Evolutionary conservation across 2,888 invertebrate species (phyloP).

Genomic region (Liodrosophila aerea): DNA sequence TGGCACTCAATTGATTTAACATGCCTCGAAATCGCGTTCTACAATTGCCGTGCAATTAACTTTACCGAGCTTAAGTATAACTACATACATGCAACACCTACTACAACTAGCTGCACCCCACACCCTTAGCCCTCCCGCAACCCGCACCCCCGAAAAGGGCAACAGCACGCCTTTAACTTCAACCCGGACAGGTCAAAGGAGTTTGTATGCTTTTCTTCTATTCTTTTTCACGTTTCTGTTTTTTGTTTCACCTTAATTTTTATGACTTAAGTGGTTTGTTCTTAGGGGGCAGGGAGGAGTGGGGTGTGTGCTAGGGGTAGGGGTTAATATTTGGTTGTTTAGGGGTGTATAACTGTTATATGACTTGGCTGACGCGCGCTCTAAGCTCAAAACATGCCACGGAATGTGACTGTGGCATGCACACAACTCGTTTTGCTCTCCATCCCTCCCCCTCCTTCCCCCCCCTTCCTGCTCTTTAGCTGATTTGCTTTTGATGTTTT

Average conservation of each 20-base stretch:
- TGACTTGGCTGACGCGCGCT: constrained; percentile 67
- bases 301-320: neutral
- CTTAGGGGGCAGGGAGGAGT: constrained; percentile 3
- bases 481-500: neutral
- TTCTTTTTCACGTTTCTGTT: constrained; percentile 3
- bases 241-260: constrained; percentile 57
- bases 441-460: constrained; percentile 56
- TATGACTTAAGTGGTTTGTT: constrained; percentile 67
- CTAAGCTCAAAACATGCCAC: constrained; percentile 69
- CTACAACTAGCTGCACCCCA: neutral
- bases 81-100: constrained; percentile 3
- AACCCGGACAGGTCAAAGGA: constrained; percentile 32
- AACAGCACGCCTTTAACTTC: constrained; percentile 8
- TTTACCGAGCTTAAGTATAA: constrained; percentile 5
- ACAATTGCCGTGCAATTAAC: constrained; percentile 38
- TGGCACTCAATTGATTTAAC: constrained; percentile 11
- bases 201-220: constrained; percentile 9
- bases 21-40: constrained; percentile 17
- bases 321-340: constrained; percentile 2
- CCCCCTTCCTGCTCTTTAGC: constrained; percentile 14
- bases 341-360: constrained; percentile 63
- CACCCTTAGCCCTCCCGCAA: too few relatives aligned
- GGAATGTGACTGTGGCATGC: constrained; percentile 70
- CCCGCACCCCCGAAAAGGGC: neutral
- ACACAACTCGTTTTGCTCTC: constrained; percentile 58